Evolutionary conservation across 1,140 invertebrate genomes (phyloP), one percentile per base, ranked within the genome.

Genomic region (Tyrophagus putrescentiae): DNA sequence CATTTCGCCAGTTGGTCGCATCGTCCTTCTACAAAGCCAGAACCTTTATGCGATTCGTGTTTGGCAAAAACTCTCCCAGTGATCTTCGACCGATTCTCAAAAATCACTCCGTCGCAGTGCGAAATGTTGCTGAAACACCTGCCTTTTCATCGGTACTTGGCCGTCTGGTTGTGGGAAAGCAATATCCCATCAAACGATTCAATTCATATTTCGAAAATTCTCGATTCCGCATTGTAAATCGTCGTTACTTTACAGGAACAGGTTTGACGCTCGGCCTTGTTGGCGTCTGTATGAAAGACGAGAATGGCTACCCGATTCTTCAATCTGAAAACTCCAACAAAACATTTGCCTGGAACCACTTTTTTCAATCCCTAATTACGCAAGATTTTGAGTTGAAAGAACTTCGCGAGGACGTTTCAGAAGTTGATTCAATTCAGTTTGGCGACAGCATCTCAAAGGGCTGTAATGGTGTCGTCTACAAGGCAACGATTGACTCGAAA

Each of bases 391-490:
- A 54, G 21, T 4, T 3, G 3, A 27, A 54, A 2, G 25, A 54
- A 28, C 11, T 31, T 29, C 13, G 52, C n/a, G 52, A 54, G 11
- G 52, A 54, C 39, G 27, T 54, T 16, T 34, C 11, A n/a, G 39
- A 54, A n/a, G 21, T 66, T 7, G 72, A 79, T 25, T 73, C 82
- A 67, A 77, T 87, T 60, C 74, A 79, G 56, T 74, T 87, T 60
- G 84, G 84, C 2, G 74, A 78, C 25, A 71, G 78, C 0, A 81
- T 91, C 63, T 84, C 81, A 7, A 86, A 89, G 72, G 87, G 87
- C 27, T 83, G 83, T 69, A 85, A 82, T 65, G 86, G 84, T 39
- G 84, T 82, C 33, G 84, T 91, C 4, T 86, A 88, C 70, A 77
- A 81, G 27, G 84, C 83, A 39, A 75, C 72, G 64, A 71, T 75